A percentile compares a stretch with the other conserved stretches of the same genome.
phyloP scores from a whole-genome alignment of 2,888 invertebrate genomes.

The Hypsopygia costalis region DNA sequence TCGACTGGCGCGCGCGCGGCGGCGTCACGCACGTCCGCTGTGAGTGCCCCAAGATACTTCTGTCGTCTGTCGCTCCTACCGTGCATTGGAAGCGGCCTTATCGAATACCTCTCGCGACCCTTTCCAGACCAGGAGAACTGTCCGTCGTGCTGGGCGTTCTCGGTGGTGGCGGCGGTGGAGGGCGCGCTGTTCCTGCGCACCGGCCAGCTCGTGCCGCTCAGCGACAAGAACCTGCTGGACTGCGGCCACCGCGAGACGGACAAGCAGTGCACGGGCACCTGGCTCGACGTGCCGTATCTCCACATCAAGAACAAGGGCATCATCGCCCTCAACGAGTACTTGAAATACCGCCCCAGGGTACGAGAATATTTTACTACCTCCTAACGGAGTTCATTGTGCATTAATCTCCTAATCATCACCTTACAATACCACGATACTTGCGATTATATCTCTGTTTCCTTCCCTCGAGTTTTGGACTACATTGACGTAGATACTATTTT shows the following conservation, averaged over 20 bases:
- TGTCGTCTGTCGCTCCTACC: neutral
- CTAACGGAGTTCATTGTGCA: too few species aligned
- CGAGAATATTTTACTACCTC: too few species aligned
- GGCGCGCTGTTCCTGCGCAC: slow-evolving; percentile 58
- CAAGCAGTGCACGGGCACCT: slow-evolving; percentile 54
- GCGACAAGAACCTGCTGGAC: slow-evolving; percentile 63
- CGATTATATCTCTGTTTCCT: too few species aligned
- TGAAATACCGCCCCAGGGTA: slow-evolving; percentile 46
- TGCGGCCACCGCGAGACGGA: slow-evolving; percentile 58
- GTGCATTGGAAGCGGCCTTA: too few species aligned
- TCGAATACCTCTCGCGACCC: neutral
- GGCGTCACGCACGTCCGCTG: slow-evolving; percentile 58
- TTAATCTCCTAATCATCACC: too few species aligned
- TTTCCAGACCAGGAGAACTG: slow-evolving; percentile 53
- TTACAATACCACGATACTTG: too few species aligned
- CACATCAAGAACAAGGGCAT: slow-evolving; percentile 51
- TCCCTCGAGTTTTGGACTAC: too few species aligned
- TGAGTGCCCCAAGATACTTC: slow-evolving; percentile 34
- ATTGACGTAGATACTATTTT: too few species aligned
- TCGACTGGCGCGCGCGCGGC: slow-evolving; percentile 62
- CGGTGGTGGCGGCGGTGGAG: slow-evolving; percentile 64
- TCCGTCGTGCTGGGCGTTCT: slow-evolving; percentile 67
- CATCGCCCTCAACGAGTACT: slow-evolving; percentile 47
- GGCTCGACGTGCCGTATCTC: slow-evolving; percentile 55
- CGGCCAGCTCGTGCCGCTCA: slow-evolving; percentile 50